phyloP scores from a whole-genome alignment of 2,888 invertebrate species.

The Drosophila sordidapex region DNA sequence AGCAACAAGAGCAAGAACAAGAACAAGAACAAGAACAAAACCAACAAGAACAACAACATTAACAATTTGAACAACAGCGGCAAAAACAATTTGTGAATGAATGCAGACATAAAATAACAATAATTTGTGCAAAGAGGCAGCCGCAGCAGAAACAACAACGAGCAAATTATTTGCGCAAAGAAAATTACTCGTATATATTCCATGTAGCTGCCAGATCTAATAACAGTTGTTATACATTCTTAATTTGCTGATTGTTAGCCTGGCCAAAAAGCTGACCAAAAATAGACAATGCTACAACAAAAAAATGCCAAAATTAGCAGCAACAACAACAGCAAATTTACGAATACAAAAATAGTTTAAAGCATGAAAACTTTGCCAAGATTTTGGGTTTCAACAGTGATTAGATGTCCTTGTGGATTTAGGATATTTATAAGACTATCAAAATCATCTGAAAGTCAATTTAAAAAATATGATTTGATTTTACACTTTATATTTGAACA shows the following conservation, averaged over 20 bases:
- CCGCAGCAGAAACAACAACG: constrained; percentile 27
- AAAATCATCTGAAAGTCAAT: background rate
- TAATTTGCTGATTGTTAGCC: constrained; percentile 59
- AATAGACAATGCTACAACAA: constrained; percentile 31
- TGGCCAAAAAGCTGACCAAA: constrained; percentile 26
- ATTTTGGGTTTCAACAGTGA: background rate
- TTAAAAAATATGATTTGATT: background rate
- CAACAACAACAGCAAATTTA: background rate
- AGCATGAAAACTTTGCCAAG: background rate
- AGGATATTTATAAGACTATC: background rate
- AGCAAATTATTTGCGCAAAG: constrained; percentile 60
- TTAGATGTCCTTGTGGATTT: background rate
- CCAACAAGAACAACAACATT: constrained; percentile 6
- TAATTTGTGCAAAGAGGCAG: constrained; percentile 64
- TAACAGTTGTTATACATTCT: constrained; percentile 69
- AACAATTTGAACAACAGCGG: constrained; percentile 34
- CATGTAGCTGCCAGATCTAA: constrained; percentile 66
- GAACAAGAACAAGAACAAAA: background rate
- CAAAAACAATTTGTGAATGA: constrained; percentile 75
- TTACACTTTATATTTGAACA: background rate
- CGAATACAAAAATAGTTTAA: constrained; percentile 7
- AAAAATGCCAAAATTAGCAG: constrained; percentile 6
- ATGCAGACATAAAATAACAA: constrained; percentile 79
- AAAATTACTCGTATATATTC: constrained; percentile 62
- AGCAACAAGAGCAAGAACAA: background rate